Evolutionary conservation across 2,113 vertebrate genomes (phyloP).

Genomic region (Sapayoa aenigma): DNA sequence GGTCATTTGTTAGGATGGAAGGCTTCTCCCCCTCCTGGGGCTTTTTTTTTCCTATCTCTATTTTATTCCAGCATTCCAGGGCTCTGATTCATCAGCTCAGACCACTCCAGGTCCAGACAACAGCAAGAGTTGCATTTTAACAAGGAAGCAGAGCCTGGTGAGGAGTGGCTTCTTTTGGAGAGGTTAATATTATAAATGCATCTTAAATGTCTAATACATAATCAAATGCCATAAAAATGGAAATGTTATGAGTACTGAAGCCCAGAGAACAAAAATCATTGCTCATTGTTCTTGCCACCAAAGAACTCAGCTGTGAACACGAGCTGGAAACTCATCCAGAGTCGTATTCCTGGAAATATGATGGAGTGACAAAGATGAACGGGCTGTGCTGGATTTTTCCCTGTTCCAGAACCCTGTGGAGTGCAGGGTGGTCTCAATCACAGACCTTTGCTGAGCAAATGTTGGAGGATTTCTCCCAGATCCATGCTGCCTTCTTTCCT

Average conservation of each 20-base stretch:
- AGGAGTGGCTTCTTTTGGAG: slow-evolving; percentile 45
- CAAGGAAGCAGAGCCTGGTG: slow-evolving; percentile 10
- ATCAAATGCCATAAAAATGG: slow-evolving; percentile 57
- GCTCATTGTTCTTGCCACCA: background rate
- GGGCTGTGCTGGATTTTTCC: background rate
- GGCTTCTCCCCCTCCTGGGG: background rate
- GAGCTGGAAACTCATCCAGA: background rate
- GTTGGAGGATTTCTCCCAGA: background rate
- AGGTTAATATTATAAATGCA: slow-evolving; percentile 72
- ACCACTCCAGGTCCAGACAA: slow-evolving; percentile 26
- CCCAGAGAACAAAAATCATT: slow-evolving; percentile 34
- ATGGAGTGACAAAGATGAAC: background rate
- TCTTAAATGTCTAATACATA: slow-evolving; percentile 67
- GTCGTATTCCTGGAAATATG: background rate
- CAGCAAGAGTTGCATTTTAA: slow-evolving; percentile 51
- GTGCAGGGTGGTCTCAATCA: fast-evolving
- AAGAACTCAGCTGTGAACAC: background rate
- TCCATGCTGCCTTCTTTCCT: background rate
- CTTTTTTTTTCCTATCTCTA: background rate
- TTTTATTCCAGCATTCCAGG: background rate
- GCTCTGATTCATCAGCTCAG: slow-evolving; percentile 59
- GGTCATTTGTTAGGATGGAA: slow-evolving; percentile 53
- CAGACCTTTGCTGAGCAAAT: background rate
- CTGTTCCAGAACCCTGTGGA: fast-evolving
- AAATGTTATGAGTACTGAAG: slow-evolving; percentile 61